Conservation (phyloP, 2,888 invertebrate species). For the Trachelus stipa region DNA sequence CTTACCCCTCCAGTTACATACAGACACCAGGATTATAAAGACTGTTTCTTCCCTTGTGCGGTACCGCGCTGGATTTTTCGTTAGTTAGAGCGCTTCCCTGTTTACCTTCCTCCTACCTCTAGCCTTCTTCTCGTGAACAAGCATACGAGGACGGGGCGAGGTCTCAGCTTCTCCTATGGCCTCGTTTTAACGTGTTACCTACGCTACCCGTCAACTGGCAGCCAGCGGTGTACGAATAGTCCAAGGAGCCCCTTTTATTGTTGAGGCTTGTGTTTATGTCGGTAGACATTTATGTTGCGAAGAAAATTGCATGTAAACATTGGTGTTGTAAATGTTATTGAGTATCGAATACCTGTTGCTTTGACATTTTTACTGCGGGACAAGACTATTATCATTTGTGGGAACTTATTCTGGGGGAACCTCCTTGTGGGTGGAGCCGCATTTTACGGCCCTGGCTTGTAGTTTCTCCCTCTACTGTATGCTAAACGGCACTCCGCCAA, state of each 20-base stretch:
- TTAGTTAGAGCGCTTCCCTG: background rate
- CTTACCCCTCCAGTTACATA: background rate
- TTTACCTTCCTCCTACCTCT: background rate
- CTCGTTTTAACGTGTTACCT: background rate
- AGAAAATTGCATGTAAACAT: conserved; percentile 17
- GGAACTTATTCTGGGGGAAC: background rate
- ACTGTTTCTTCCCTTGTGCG: background rate
- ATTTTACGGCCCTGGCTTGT: background rate
- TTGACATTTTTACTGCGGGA: background rate
- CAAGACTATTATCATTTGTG: background rate
- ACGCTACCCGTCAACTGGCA: background rate
- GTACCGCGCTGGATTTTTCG: background rate
- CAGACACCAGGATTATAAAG: background rate
- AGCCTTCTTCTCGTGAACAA: background rate
- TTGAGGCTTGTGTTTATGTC: background rate
- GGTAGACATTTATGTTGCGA: conserved; percentile 14
- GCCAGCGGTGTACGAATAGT: background rate
- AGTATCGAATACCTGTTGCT: background rate
- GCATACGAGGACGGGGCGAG: background rate
- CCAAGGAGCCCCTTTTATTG: background rate
- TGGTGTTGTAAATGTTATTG: background rate
- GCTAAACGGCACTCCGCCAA: background rate
- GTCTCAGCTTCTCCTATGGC: background rate
- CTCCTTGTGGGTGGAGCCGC: background rate
- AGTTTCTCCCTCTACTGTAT: background rate